Percentiles rank a stretch among this genome's conserved stretches.
Conservation (phyloP, 2,888 invertebrate species). For the Agrochola macilenta region DNA sequence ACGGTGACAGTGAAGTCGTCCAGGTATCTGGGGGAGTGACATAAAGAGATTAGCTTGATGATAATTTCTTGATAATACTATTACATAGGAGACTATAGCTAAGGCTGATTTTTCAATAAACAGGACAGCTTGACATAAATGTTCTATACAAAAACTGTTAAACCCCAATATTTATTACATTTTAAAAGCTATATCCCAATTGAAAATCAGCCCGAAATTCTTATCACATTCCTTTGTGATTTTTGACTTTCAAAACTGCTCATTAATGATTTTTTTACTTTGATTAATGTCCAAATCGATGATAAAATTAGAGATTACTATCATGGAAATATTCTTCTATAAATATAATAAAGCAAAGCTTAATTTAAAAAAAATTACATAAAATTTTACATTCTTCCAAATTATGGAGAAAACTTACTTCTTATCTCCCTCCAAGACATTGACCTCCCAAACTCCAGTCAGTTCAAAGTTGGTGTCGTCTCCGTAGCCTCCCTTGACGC, state of each 20-base stretch:
- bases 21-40: constrained; percentile 77
- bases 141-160: no score
- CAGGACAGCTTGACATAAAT: no score
- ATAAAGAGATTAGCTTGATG: background rate
- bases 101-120: background rate
- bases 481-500: constrained; percentile 86
- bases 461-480: constrained; percentile 80
- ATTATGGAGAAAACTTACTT: constrained; percentile 72
- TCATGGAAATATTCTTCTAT: background rate
- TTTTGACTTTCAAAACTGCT: no score
- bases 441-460: constrained; percentile 82
- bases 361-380: no score
- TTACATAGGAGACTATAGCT: background rate
- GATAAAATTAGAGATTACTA: background rate
- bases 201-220: background rate
- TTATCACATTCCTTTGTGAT: background rate
- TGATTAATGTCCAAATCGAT: background rate
- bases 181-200: background rate
- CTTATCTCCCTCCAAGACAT: constrained; percentile 76
- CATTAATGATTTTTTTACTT: background rate
- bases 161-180: no score
- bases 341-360: no score
- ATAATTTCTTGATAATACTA: background rate
- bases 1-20: constrained; percentile 87
- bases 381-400: background rate